A percentile compares a stretch with the other conserved stretches of the same genome.
Evolutionary conservation across 1,140 invertebrate genomes (phyloP).

Genomic region (Drosophila kikkawai): DNA sequence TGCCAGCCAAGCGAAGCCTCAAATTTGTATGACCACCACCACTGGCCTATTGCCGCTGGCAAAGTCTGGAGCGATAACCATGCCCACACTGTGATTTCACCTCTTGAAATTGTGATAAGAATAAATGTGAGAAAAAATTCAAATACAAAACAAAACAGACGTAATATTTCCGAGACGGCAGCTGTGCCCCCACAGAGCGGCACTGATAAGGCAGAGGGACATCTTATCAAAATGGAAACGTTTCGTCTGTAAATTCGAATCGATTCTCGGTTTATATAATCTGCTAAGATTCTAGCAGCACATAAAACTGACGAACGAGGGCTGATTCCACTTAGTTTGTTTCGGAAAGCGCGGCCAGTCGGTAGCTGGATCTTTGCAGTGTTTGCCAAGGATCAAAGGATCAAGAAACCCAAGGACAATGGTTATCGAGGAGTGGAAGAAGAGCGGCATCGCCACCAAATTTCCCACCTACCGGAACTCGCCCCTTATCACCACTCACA

Average conservation of each 20-base stretch:
- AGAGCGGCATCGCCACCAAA: slow-evolving; percentile 76
- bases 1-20: slow-evolving; percentile 19
- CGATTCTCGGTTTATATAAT: slow-evolving; percentile 51
- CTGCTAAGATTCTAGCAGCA: slow-evolving; percentile 11
- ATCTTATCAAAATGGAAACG: slow-evolving; percentile 70
- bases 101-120: slow-evolving; percentile 15
- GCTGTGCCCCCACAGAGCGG: slow-evolving; percentile 11
- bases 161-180: slow-evolving; percentile 11
- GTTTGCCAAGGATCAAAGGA: slow-evolving; percentile 9
- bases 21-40: not conserved
- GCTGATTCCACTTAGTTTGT: slow-evolving; percentile 39
- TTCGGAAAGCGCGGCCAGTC: not conserved
- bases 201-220: slow-evolving; percentile 13
- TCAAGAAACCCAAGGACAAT: slow-evolving; percentile 40
- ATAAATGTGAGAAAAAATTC: slow-evolving; percentile 1
- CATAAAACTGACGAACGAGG: slow-evolving; percentile 29
- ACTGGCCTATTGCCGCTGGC: slow-evolving; percentile 23
- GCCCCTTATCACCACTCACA: slow-evolving; percentile 64
- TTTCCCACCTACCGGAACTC: slow-evolving; percentile 78
- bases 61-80: slow-evolving; percentile 1
- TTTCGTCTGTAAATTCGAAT: slow-evolving; percentile 36
- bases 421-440: slow-evolving; percentile 78
- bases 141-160: slow-evolving; percentile 1
- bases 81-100: slow-evolving; percentile 12
- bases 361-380: slow-evolving; percentile 11